Evolutionary conservation across 2,888 invertebrate genomes (phyloP), one percentile per base, ranked within the genome.

Genomic region (Spisula subtruncata): DNA sequence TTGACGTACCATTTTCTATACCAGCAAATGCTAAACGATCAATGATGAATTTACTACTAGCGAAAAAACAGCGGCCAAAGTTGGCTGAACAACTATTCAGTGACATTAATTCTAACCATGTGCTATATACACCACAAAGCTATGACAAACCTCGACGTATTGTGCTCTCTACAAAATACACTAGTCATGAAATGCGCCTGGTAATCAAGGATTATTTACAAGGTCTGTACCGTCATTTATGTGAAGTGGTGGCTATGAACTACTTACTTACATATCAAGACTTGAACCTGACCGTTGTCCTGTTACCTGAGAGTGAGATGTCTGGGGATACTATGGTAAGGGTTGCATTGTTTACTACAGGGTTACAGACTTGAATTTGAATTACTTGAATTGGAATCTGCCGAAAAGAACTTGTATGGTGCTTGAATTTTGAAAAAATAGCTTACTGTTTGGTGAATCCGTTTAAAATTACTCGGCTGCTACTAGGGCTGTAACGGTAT

Each of bases 201-300:
- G 66, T 87, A 6, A 54, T 89, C 1, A 56, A 71, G 20, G 85
- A 87, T 18, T 87, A 89, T 79, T 71, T 89, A n/a, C 81, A 75
- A 29, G 71, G 41, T 10, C 46, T 89, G 48, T 87, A 89, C 35
- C 81, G 81, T 20, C 1, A 20, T 12, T 56, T 89, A n/a, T 87
- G 89, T 85, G 81, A 87, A 4, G 25, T 20, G 6, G 20, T 82
- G 48, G 8, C 41, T 0, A 56, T 35, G 56, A 56, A 80, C 12
- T 14, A 8, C 20, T 16, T 14, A 35, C 41, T 89, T 18, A 46
- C 81, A 8, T 46, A 32, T n/a, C 83, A 84, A 20, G 60, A 60
- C 2, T 41, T 81, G 46, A 75, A 75, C 16, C 25, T 75, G 16
- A 75, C 32, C 5, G 35, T 51, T 29, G 29, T 35, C 5, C 51